Base-by-base conservation (phyloP, 2,797 vertebrate species). In the Hydrocynus forskahlii region DNA sequence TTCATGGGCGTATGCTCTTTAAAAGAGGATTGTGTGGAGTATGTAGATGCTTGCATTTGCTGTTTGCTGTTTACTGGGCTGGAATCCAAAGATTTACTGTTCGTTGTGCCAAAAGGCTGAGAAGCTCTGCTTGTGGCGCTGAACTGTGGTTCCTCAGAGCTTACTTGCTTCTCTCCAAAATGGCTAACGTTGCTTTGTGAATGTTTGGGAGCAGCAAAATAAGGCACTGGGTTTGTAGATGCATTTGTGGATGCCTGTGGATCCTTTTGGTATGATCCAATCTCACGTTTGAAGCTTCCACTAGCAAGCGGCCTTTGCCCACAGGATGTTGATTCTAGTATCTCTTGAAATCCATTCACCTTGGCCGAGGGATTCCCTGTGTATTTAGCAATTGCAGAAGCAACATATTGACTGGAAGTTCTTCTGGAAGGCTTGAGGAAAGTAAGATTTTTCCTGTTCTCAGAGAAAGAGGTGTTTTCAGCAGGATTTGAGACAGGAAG, bases 321-420 rank as follows among this genome's bases (percentile, higher is more conserved):
- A 59, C 83, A 75, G 8, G 76, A 25, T 23, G 81, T 76, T 9
- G 87, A 87, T 17, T 91, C 88, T 14, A 82, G 73, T 62, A 54
- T 5, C 2, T 80, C 85, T 19, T 85, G 84, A 57, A 74, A 78
- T 43, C 1, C 79, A 80, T 25, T 83, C 23, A 88, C 69, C 80
- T 91, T 94, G 82, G 80, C 80, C 0, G 84, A 85, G 2, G 85
- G 81, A 80, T 89, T 87, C 10, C 81, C 94, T 57, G 93, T 92
- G 40, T 95, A 93, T 91, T 92, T 97, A 85, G 92, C 89, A 87
- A 98, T 96, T 64, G 96, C 96, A 78, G 97, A 97, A 0, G 97
- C 97, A 87, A 99, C 94, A 3, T 99, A 97, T 78, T 97, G 96
- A 89, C 97, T 99, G 62, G 97, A 99, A 1, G 97, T 99, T 90